Percentiles rank a stretch among this genome's conserved stretches.
Evolutionary conservation across 2,113 vertebrate species (phyloP).

Genomic region (Sciurus niger): DNA sequence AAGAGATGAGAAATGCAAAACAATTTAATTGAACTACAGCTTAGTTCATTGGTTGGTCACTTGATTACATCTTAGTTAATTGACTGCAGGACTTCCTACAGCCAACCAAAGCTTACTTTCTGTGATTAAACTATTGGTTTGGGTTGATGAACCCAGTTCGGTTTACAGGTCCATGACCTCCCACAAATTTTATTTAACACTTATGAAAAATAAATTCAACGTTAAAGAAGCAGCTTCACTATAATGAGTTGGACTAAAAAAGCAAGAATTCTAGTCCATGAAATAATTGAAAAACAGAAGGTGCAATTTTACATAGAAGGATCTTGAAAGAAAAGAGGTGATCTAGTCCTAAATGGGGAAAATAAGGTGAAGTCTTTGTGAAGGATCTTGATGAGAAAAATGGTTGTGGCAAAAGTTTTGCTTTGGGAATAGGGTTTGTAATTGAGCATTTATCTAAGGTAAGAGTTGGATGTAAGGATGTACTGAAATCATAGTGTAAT

Average conservation of each 20-base stretch:
- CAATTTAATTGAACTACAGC: background rate
- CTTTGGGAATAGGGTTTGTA: background rate
- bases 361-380: background rate
- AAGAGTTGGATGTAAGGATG: background rate
- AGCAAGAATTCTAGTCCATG: background rate
- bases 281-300: constrained; percentile 32
- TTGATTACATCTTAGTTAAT: background rate
- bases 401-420: background rate
- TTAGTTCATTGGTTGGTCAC: background rate
- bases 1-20: background rate
- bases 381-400: background rate
- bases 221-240: background rate
- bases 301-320: background rate
- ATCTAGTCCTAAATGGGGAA: background rate
- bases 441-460: background rate
- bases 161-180: background rate
- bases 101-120: background rate
- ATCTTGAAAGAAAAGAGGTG: background rate
- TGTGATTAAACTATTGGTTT: background rate
- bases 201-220: background rate
- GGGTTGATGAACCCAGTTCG: background rate
- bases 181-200: background rate
- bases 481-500: background rate
- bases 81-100: background rate
- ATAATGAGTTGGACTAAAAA: background rate